Evolutionary conservation across 1,140 invertebrate species (phyloP).

Genomic region (Drosophila dunni): DNA sequence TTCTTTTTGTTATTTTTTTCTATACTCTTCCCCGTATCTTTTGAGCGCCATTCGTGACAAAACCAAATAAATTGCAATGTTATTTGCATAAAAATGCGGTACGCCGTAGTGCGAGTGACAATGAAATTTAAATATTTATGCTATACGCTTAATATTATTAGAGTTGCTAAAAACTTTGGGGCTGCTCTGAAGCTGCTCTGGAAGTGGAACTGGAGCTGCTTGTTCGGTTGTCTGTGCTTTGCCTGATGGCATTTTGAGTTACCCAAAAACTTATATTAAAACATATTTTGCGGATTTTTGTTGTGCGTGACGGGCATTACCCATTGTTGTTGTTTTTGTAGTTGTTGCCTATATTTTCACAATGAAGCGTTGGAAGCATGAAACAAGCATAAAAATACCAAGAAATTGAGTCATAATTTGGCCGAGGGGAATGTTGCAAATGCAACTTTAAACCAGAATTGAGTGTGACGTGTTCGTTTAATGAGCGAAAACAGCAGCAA

Average conservation of each 20-base stretch:
- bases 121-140: conserved; percentile 84
- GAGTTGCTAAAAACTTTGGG: conserved; percentile 60
- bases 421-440: conserved; percentile 28
- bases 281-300: conserved; percentile 74
- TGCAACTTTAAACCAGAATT: conserved; percentile 54
- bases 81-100: conserved; percentile 80
- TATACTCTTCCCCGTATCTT: conserved; percentile 38
- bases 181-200: conserved; percentile 19
- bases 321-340: conserved; percentile 29
- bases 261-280: conserved; percentile 74
- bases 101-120: conserved; percentile 72
- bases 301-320: conserved; percentile 54
- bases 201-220: background rate
- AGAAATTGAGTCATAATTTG: conserved; percentile 77
- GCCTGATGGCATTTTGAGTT: conserved; percentile 30
- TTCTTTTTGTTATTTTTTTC: background rate
- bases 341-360: conserved; percentile 34
- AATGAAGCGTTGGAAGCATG: conserved; percentile 47
- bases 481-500: conserved; percentile 37
- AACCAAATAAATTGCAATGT: conserved; percentile 75
- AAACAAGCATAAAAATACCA: conserved; percentile 75
- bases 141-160: conserved; percentile 83
- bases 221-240: conserved; percentile 10
- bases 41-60: conserved; percentile 67
- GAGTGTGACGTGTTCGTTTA: conserved; percentile 41